A percentile compares a stretch with the other conserved stretches of the same genome.
Evolutionary conservation across 1,140 invertebrate genomes (phyloP).

Genomic region (Aphis gossypii): DNA sequence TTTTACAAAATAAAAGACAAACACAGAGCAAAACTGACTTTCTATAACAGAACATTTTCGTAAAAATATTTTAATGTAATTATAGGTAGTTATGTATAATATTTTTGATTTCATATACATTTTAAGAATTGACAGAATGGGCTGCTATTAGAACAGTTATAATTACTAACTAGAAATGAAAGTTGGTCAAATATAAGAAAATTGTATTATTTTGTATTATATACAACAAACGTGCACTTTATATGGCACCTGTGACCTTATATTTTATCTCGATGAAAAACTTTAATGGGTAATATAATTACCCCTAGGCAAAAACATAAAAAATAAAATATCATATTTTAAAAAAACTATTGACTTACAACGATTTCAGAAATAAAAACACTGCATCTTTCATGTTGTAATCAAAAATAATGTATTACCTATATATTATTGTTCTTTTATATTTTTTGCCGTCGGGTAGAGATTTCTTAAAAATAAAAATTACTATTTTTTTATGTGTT

Average conservation of each 20-base stretch:
- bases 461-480: background rate
- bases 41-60: too few relatives aligned
- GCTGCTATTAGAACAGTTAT: background rate
- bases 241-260: background rate
- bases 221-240: background rate
- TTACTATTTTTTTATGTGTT: background rate
- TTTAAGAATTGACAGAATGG: background rate
- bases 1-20: too few relatives aligned
- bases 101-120: background rate
- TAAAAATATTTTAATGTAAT: too few relatives aligned
- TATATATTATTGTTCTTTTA: background rate
- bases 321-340: background rate
- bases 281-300: background rate
- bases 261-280: background rate
- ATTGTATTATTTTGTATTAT: background rate
- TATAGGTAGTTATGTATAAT: background rate
- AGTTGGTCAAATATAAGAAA: background rate
- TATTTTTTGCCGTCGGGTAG: too few relatives aligned
- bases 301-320: too few relatives aligned
- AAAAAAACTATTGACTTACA: background rate
- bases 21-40: too few relatives aligned
- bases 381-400: background rate
- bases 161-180: background rate
- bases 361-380: background rate
- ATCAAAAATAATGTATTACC: too few relatives aligned